Percentiles rank a stretch among this genome's conserved stretches.
Evolutionary conservation across 2,888 invertebrate genomes (phyloP).

Genomic region (Herminia tarsipennalis): DNA sequence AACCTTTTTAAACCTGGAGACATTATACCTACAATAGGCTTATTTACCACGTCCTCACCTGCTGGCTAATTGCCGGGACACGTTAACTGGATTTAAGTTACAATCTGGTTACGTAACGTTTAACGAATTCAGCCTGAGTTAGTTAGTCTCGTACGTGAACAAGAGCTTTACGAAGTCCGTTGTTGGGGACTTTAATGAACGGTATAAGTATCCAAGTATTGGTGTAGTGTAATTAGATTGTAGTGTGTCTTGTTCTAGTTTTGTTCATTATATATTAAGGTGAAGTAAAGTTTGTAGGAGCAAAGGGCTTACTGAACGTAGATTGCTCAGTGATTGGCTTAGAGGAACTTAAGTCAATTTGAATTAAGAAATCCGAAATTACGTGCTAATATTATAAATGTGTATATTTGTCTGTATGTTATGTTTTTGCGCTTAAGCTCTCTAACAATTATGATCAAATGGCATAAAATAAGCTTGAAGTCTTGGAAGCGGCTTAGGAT

Average conservation of each 20-base stretch:
- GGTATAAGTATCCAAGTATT: slow-evolving; percentile 28
- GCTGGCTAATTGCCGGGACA: slow-evolving; percentile 66
- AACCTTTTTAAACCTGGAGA: slow-evolving; percentile 25
- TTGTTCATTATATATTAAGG: background rate
- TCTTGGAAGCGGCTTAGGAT: no score
- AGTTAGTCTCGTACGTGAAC: slow-evolving; percentile 64
- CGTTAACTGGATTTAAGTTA: slow-evolving; percentile 77
- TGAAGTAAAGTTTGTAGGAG: background rate
- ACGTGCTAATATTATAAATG: no score
- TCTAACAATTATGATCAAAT: no score
- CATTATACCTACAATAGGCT: slow-evolving; percentile 40
- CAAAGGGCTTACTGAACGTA: no score
- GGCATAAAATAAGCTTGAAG: no score
- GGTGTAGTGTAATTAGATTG: slow-evolving; percentile 17
- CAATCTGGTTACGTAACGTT: slow-evolving; percentile 75
- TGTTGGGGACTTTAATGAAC: slow-evolving; percentile 40
- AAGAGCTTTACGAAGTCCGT: slow-evolving; percentile 44
- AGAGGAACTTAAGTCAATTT: no score
- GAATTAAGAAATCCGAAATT: no score
- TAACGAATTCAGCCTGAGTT: slow-evolving; percentile 74
- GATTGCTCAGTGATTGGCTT: no score
- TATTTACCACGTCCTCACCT: slow-evolving; percentile 71
- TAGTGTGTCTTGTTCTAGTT: slow-evolving; percentile 6
- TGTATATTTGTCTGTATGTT: no score
- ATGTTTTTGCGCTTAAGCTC: no score